These are phyloP conservation scores for Platichthys flesus DNA, from an alignment of 2,113 vertebrate genomes.

Conservation along the genomic window DNA sequence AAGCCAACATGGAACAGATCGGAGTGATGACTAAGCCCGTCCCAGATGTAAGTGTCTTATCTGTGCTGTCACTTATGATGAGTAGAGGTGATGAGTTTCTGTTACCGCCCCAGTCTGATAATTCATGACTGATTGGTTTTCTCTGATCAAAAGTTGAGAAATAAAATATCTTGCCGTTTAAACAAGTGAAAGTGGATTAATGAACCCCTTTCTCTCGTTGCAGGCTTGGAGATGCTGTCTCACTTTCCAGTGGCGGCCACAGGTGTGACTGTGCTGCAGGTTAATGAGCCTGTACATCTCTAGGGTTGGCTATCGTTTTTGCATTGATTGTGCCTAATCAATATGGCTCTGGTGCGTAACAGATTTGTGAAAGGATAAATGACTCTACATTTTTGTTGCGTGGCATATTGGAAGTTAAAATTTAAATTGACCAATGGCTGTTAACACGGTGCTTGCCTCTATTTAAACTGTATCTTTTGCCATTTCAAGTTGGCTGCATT, in stretches of 20 bases:
- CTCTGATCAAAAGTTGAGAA: slow-evolving; percentile 45
- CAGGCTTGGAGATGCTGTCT: not conserved
- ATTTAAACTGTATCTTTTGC: too few relatives aligned
- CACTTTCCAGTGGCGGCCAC: not conserved
- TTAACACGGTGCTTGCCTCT: too few relatives aligned
- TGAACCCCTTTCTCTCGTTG: not conserved
- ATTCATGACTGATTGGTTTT: slow-evolving; percentile 65
- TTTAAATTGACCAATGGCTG: too few relatives aligned
- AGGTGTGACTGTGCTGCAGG: not conserved
- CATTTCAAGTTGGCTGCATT: too few relatives aligned
- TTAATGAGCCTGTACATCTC: not conserved
- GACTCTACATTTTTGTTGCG: too few relatives aligned
- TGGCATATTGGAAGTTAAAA: too few relatives aligned
- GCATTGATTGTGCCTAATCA: too few relatives aligned
- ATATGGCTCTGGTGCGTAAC: too few relatives aligned
- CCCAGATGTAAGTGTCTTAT: not conserved
- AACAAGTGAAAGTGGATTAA: not conserved
- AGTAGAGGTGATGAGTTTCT: slow-evolving; percentile 59
- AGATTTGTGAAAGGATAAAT: too few relatives aligned
- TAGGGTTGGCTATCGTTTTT: too few relatives aligned
- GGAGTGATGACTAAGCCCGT: too few relatives aligned
- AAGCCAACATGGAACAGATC: too few relatives aligned
- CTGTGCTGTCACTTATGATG: not conserved
- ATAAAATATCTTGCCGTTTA: not conserved
- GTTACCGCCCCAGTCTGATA: slow-evolving; percentile 81